Percentiles rank a stretch among this genome's conserved stretches.
phyloP scores from a whole-genome alignment of 2,113 vertebrate species.

The Protobothrops flavoviridis region DNA sequence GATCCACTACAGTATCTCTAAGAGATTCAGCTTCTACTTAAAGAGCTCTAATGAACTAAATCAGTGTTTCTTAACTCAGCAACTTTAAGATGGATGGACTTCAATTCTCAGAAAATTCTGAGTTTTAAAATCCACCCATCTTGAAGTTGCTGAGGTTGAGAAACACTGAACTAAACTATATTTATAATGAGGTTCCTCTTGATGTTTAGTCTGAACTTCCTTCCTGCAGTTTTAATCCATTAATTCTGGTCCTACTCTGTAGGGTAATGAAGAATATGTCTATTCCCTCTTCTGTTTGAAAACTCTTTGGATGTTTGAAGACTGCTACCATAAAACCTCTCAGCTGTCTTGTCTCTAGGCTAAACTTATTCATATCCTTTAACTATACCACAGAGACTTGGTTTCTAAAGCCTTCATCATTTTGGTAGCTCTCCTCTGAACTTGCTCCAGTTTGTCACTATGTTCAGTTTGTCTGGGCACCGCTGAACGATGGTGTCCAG shows the following conservation, averaged over 20 bases:
- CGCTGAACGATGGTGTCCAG: neutral
- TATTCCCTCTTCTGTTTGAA: neutral
- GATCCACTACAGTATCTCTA: neutral
- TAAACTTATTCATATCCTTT: neutral
- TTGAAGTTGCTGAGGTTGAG: neutral
- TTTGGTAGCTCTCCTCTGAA: neutral
- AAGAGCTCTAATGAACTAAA: neutral
- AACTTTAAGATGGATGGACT: neutral
- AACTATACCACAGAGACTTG: neutral
- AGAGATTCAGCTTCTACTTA: neutral
- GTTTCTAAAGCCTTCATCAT: neutral
- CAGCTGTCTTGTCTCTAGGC: neutral
- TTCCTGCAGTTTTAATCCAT: neutral
- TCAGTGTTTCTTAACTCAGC: neutral
- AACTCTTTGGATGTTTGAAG: neutral
- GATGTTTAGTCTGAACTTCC: neutral
- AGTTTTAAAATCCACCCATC: neutral
- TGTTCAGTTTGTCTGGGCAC: too few species aligned
- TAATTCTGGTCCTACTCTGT: neutral
- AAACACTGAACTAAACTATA: neutral
- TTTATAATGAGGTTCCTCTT: neutral
- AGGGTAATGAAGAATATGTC: neutral
- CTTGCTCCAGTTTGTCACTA: neutral
- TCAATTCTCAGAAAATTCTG: neutral
- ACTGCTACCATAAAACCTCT: neutral